Conservation (phyloP, 2,113 vertebrate species). For the Tursiops truncatus region DNA sequence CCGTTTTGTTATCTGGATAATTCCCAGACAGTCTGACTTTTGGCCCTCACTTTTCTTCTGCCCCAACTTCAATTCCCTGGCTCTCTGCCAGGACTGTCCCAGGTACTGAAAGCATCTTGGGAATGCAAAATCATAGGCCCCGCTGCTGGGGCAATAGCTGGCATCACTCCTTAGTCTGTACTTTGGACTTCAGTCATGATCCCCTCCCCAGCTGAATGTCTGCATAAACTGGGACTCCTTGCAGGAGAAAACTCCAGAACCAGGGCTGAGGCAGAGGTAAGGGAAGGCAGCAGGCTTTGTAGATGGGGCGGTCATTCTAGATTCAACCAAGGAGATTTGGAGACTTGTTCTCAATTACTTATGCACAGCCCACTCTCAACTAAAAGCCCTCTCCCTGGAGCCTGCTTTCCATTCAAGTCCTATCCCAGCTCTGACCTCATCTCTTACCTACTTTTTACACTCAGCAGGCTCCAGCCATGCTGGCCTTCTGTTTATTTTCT, state of each 20-base stretch:
- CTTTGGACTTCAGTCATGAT: neutral
- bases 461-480: neutral
- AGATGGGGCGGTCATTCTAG: neutral
- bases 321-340: neutral
- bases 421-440: neutral
- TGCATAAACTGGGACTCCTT: neutral
- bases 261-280: neutral
- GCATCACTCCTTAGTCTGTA: neutral
- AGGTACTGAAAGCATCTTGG: neutral
- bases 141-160: neutral
- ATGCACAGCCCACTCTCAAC: neutral
- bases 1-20: slow-evolving; percentile 29
- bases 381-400: neutral
- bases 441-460: neutral
- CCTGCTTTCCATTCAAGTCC: neutral
- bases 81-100: neutral
- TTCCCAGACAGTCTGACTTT: neutral
- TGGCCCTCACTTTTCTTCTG: neutral
- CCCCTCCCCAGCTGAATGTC: neutral
- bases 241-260: no score
- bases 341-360: neutral
- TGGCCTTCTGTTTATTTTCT: neutral
- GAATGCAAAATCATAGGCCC: neutral
- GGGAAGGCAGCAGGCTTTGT: neutral
- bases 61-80: neutral